Percentiles rank a stretch among this genome's conserved stretches.
Evolutionary conservation across 1,140 invertebrate genomes (phyloP).

Genomic region (Myzus persicae): DNA sequence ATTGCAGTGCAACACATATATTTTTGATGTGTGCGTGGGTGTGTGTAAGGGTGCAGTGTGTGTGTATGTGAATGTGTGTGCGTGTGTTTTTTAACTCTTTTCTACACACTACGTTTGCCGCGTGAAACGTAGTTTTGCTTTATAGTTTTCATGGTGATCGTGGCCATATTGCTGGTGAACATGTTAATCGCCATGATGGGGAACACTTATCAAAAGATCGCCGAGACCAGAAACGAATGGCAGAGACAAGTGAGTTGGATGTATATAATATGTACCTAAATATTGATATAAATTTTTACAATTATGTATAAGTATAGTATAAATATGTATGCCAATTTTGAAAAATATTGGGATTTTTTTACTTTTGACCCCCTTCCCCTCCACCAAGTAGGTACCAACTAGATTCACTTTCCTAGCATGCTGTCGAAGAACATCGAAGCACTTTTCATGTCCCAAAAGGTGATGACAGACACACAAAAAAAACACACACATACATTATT

Average conservation of each 20-base stretch:
- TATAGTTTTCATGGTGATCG: constrained; percentile 95
- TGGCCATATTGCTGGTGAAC: constrained; percentile 93
- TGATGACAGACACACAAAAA: too few species aligned
- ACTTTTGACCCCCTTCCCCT: too few species aligned
- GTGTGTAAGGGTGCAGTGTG: too few species aligned
- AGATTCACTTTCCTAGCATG: too few species aligned
- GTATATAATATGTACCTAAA: background rate
- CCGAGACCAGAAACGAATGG: constrained; percentile 97
- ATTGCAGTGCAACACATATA: background rate
- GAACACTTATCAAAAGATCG: constrained; percentile 97
- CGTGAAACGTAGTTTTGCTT: constrained; percentile 78
- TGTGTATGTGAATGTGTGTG: background rate
- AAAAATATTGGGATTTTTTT: too few species aligned
- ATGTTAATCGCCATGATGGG: constrained; percentile 99
- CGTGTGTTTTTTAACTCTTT: background rate
- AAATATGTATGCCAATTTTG: too few species aligned
- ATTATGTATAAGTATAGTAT: too few species aligned
- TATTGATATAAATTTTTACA: background rate
- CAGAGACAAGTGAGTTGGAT: constrained; percentile 82
- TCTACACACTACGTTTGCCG: background rate
- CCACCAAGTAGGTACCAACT: too few species aligned
- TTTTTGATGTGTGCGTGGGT: background rate
- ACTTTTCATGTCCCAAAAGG: too few species aligned
- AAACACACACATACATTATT: too few species aligned
- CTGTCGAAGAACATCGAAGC: too few species aligned